Evolutionary conservation across 2,113 vertebrate genomes (phyloP).

Genomic region (Hydrochoerus hydrochaeris): DNA sequence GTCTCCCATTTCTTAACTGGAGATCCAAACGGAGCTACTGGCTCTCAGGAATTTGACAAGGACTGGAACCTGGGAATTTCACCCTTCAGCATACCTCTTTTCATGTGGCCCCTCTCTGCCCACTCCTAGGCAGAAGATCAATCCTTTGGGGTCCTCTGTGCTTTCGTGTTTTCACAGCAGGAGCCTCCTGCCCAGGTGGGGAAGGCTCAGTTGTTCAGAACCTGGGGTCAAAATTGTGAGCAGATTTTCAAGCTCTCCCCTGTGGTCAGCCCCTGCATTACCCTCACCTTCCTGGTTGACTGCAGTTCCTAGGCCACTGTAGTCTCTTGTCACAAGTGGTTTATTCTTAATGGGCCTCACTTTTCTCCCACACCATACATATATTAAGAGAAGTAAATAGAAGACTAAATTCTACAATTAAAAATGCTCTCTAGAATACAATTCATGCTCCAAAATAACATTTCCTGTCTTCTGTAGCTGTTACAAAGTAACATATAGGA

Average conservation of each 20-base stretch:
- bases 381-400: neutral
- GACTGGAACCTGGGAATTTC: neutral
- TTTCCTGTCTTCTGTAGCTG: conserved; percentile 1
- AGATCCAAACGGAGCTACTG: neutral
- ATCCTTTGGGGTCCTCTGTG: neutral
- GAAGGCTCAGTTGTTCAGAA: neutral
- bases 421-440: neutral
- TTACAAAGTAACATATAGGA: neutral
- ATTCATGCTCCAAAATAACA: neutral
- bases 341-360: neutral
- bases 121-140: neutral
- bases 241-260: neutral
- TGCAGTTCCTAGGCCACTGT: neutral
- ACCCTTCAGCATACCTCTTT: neutral
- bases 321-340: neutral
- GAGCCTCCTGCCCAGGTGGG: neutral
- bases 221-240: neutral
- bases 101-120: neutral
- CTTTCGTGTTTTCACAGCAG: neutral
- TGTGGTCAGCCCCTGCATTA: neutral
- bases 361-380: neutral
- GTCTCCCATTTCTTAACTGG: neutral
- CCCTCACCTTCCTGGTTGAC: neutral
- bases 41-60: neutral
- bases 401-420: neutral